A percentile compares a stretch with the other conserved stretches of the same genome.
These are phyloP conservation scores for Ceraclea dissimilis DNA, from an alignment of 2,888 invertebrate species.

Conservation along the genomic window DNA sequence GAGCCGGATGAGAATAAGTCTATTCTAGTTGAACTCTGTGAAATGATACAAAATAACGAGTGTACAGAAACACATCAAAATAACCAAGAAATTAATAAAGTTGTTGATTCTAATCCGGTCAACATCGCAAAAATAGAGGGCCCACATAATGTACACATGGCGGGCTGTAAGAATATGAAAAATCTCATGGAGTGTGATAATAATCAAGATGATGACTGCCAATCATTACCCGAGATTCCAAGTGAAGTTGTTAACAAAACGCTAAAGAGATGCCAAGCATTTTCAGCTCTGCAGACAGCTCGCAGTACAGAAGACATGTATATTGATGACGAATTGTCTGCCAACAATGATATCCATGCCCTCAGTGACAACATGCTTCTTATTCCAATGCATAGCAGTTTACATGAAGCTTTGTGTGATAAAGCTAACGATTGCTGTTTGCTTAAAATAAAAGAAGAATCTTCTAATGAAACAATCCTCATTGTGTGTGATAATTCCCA, in stretches of 20 bases:
- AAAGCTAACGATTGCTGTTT: conserved; percentile 45
- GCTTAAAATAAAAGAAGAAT: conserved; percentile 42
- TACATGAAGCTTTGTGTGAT: conserved; percentile 46
- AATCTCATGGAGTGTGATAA: background rate
- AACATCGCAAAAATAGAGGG: background rate
- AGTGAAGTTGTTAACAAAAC: conserved; percentile 32
- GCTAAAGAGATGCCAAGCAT: conserved; percentile 46
- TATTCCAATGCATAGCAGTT: conserved; percentile 41
- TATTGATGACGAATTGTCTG: conserved; percentile 48
- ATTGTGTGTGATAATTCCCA: conserved; percentile 38
- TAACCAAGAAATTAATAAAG: background rate
- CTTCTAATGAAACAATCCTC: conserved; percentile 43
- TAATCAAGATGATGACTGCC: conserved; percentile 24
- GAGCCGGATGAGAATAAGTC: background rate
- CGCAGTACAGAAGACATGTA: conserved; percentile 50
- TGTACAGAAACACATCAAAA: background rate
- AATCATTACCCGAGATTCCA: conserved; percentile 12
- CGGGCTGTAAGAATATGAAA: background rate
- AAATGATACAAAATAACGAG: background rate
- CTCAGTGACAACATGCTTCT: conserved; percentile 32
- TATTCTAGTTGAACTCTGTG: background rate
- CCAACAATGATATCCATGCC: conserved; percentile 32
- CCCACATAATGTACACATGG: background rate
- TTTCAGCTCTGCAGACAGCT: conserved; percentile 48
- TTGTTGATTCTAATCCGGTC: conserved; percentile 19